These are phyloP conservation scores for Gavia stellata DNA, from an alignment of 2,113 vertebrate species.

Conservation along the genomic window DNA sequence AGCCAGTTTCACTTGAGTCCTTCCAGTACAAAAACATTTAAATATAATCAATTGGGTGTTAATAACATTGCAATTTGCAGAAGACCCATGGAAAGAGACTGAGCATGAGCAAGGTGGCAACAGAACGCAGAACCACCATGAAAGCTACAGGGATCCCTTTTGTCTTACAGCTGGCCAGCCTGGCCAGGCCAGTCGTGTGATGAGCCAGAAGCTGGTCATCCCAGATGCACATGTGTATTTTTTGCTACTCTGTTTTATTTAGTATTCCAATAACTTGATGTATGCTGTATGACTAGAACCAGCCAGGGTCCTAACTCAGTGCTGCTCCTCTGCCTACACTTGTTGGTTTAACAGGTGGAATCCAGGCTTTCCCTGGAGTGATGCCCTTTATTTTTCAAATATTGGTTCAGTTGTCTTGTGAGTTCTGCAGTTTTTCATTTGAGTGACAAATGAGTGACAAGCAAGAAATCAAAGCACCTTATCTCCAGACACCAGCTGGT, in stretches of 20 bases:
- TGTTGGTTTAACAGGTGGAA: background rate
- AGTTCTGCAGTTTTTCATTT: background rate
- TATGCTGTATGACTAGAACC: background rate
- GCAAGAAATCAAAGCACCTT: conserved; percentile 15
- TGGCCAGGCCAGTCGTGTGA: background rate
- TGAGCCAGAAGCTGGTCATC: background rate
- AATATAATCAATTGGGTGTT: background rate
- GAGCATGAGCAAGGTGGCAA: background rate
- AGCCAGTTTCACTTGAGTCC: background rate
- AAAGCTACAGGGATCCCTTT: background rate
- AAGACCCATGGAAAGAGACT: background rate
- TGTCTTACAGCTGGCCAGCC: background rate
- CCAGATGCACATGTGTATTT: background rate
- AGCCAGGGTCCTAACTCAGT: background rate
- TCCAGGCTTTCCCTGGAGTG: background rate
- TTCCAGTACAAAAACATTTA: background rate
- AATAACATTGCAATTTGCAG: background rate
- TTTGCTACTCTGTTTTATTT: background rate
- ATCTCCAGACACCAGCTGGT: conserved; percentile 27
- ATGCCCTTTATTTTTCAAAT: conserved; percentile 30
- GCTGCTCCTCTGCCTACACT: background rate
- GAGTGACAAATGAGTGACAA: conserved; percentile 13
- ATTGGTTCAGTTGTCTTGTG: background rate
- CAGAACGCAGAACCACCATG: background rate
- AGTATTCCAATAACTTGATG: background rate